phyloP scores from a whole-genome alignment of 2,888 invertebrate species.

The Cephus pygmeus region DNA sequence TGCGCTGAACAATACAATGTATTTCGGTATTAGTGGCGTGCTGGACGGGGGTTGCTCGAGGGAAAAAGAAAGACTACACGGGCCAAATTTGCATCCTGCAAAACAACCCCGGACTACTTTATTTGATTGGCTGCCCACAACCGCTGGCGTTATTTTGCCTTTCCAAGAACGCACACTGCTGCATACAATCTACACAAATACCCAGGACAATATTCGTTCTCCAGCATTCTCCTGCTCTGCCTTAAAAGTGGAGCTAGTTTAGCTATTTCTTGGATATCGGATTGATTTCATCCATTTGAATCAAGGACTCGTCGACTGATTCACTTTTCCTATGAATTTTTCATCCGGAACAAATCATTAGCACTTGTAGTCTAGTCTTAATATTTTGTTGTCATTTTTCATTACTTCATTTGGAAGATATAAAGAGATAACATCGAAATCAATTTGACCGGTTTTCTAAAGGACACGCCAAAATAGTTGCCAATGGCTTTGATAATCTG shows the following conservation, averaged over 20 bases:
- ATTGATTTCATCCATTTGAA: background rate
- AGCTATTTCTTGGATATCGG: background rate
- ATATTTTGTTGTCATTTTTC: background rate
- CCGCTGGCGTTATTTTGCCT: background rate
- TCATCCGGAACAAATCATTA: background rate
- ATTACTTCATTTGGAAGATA: background rate
- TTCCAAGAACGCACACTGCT: background rate
- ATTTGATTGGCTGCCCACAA: slow-evolving; percentile 56
- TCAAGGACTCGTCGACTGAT: background rate
- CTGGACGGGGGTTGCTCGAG: slow-evolving; percentile 6
- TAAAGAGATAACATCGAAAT: too few relatives aligned
- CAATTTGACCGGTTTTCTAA: too few relatives aligned
- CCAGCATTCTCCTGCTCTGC: background rate
- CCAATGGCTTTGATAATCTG: background rate
- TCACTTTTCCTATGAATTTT: background rate
- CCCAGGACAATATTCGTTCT: background rate
- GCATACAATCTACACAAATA: background rate
- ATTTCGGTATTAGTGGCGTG: slow-evolving; percentile 23
- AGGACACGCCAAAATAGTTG: background rate
- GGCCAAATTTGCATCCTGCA: slow-evolving; percentile 56
- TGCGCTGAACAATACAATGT: slow-evolving; percentile 33
- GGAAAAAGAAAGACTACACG: slow-evolving; percentile 36
- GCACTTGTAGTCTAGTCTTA: background rate
- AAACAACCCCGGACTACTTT: slow-evolving; percentile 59
- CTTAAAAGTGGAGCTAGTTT: background rate